phyloP scores from a whole-genome alignment of 92 coral and sea anemone genomes.

The Parazoanthus atlanticus region DNA sequence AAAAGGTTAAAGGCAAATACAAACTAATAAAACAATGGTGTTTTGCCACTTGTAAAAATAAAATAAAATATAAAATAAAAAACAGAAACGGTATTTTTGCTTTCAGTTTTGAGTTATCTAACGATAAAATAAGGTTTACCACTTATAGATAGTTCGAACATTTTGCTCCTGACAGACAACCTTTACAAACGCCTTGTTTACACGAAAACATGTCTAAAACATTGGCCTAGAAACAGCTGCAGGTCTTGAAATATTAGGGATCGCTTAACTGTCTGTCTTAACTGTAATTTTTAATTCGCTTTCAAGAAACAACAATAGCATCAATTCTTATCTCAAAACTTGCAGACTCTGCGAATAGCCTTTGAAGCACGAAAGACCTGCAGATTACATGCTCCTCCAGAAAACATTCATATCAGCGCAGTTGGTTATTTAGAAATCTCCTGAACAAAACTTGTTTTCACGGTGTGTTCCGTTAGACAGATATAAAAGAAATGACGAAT shows the following conservation, averaged over 20 bases:
- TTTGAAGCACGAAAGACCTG: neutral
- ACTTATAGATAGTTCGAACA: neutral
- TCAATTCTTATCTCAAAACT: constrained; percentile 14
- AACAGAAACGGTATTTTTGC: neutral
- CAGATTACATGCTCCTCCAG: neutral
- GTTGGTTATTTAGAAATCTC: neutral
- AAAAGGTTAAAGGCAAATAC: neutral
- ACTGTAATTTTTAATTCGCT: constrained; percentile 32
- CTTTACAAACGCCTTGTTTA: neutral
- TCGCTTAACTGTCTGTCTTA: constrained; percentile 26
- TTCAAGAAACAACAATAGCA: constrained; percentile 22
- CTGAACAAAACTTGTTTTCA: neutral
- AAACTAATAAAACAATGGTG: neutral
- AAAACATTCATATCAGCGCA: neutral
- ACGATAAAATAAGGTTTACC: neutral
- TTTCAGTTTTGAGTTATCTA: neutral
- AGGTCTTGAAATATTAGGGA: constrained; percentile 10
- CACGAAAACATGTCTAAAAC: constrained; percentile 4
- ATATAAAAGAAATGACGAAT: neutral
- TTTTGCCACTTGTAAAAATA: neutral
- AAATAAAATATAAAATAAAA: neutral
- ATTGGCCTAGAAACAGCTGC: constrained; percentile 5
- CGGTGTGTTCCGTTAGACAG: constrained; percentile 15
- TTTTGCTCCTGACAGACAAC: neutral
- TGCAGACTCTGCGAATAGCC: neutral